phyloP scores from a whole-genome alignment of 2,888 invertebrate species.

The Morpho achilles region DNA sequence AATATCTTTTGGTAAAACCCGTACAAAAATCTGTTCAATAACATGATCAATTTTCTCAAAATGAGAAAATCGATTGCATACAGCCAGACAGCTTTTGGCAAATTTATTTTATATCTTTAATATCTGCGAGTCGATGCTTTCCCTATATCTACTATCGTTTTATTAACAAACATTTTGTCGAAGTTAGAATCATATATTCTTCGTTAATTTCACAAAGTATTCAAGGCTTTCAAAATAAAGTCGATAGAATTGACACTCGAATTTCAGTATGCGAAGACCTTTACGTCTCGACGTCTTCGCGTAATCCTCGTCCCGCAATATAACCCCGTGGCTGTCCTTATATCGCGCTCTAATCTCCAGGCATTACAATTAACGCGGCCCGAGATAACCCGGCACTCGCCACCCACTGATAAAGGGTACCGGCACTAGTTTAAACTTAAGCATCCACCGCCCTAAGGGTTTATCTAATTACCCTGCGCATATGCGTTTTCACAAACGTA shows the following conservation, averaged over 20 bases:
- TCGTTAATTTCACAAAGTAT: no score
- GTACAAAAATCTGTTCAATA: no score
- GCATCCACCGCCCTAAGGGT: slow-evolving; percentile 71
- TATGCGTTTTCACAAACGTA: slow-evolving; percentile 37
- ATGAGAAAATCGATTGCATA: no score
- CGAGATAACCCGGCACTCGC: slow-evolving; percentile 75
- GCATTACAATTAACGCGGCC: slow-evolving; percentile 78
- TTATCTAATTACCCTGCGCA: slow-evolving; percentile 75
- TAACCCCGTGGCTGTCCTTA: slow-evolving; percentile 44
- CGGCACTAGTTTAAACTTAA: slow-evolving; percentile 73
- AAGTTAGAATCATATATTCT: no score
- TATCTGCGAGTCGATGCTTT: no score
- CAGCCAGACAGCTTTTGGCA: no score
- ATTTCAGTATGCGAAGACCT: slow-evolving; percentile 13
- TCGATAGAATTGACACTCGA: background rate
- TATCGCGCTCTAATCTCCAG: slow-evolving; percentile 69
- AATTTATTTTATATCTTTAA: no score
- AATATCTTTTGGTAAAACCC: no score
- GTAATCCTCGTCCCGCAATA: slow-evolving; percentile 41
- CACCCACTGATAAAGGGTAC: slow-evolving; percentile 74
- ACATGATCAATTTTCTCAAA: no score
- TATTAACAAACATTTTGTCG: no score
- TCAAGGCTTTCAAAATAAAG: no score
- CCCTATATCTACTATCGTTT: no score
- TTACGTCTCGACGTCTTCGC: slow-evolving; percentile 29